These are phyloP conservation scores for Metalampra italica DNA, from an alignment of 2,888 invertebrate species.

Conservation along the genomic window DNA sequence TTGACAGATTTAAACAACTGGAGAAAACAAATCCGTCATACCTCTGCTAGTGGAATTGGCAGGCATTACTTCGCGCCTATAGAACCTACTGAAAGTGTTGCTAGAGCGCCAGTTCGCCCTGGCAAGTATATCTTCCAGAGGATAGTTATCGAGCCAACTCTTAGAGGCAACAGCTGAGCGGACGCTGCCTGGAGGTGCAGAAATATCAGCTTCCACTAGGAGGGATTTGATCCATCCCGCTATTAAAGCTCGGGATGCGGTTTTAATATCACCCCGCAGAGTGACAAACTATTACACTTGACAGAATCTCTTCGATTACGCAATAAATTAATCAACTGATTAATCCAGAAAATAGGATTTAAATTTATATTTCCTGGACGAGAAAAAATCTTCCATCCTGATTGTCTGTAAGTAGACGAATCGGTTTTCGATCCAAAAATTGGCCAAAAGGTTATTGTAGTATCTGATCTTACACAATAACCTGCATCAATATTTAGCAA, in stretches of 20 bases:
- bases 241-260: conserved; percentile 14
- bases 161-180: conserved; percentile 22
- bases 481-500: background rate
- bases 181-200: conserved; percentile 17
- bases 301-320: background rate
- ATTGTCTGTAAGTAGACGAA: conserved; percentile 12
- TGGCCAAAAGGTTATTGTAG: conserved; percentile 14
- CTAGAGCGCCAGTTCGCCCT: conserved; percentile 18
- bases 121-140: conserved; percentile 19
- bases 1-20: too few relatives aligned
- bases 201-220: conserved; percentile 17
- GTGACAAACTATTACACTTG: conserved; percentile 10
- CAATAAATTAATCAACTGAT: conserved; percentile 2
- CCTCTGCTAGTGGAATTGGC: too few relatives aligned
- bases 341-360: conserved; percentile 11
- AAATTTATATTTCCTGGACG: conserved; percentile 6
- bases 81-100: conserved; percentile 8
- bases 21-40: too few relatives aligned
- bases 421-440: conserved; percentile 19
- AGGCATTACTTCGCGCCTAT: background rate
- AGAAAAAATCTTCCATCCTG: conserved; percentile 13
- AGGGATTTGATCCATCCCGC: conserved; percentile 17
- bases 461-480: background rate
- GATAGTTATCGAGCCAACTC: conserved; percentile 16
- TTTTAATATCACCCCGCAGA: conserved; percentile 6